Conservation (phyloP, 2,797 vertebrate genomes). For the Crocidura indochinensis region DNA sequence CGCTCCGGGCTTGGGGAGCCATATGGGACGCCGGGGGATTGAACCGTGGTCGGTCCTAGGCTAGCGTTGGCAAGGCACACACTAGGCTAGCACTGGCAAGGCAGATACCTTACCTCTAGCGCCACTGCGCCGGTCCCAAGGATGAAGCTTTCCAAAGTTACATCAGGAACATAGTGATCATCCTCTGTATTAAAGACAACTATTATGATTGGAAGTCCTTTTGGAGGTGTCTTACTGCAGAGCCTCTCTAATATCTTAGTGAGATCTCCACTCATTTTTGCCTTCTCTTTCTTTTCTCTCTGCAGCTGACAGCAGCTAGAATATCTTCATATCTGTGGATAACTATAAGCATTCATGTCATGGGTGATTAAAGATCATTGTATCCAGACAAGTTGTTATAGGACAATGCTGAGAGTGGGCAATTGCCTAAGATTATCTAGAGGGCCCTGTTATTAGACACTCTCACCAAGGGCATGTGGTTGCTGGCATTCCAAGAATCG, state of each 20-base stretch:
- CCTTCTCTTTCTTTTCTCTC: slow-evolving; percentile 4
- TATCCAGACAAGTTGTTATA: slow-evolving; percentile 3
- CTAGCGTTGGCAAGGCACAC: too few relatives aligned
- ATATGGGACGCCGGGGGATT: too few relatives aligned
- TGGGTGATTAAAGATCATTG: neutral
- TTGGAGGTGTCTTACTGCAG: neutral
- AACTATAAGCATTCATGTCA: neutral
- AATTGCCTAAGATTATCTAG: neutral
- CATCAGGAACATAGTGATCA: neutral
- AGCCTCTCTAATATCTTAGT: neutral
- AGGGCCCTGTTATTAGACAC: neutral
- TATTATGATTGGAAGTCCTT: neutral
- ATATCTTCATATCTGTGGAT: slow-evolving; percentile 4
- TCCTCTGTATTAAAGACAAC: neutral
- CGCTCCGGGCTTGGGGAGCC: too few relatives aligned
- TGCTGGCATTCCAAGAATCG: too few relatives aligned
- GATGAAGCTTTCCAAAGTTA: neutral
- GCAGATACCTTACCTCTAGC: too few relatives aligned
- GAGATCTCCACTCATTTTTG: neutral
- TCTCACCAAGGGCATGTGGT: neutral
- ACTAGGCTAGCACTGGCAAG: too few relatives aligned
- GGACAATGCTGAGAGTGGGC: slow-evolving; percentile 5
- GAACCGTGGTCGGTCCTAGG: too few relatives aligned
- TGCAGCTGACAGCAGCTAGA: neutral
- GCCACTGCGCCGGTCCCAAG: too few relatives aligned